Conservation (phyloP, 2,113 vertebrate genomes). For the Gobio gobio region DNA sequence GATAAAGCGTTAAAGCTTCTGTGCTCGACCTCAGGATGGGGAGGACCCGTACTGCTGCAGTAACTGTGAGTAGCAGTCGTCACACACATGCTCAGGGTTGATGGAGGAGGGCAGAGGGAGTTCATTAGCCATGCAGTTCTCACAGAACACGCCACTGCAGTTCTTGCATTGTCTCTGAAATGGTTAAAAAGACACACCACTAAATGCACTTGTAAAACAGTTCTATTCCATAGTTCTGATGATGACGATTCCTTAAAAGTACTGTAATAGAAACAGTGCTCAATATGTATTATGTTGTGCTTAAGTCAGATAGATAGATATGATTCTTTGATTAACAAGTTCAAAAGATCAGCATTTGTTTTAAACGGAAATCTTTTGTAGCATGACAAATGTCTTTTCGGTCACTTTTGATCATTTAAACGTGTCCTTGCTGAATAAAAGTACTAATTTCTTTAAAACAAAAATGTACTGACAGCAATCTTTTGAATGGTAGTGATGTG, state of each 20-base stretch:
- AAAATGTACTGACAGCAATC: neutral
- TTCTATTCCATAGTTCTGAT: neutral
- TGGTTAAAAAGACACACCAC: neutral
- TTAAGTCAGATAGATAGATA: neutral
- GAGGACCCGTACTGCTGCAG: conserved; percentile 85
- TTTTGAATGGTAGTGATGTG: neutral
- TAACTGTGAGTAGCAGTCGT: conserved; percentile 78
- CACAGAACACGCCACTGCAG: conserved; percentile 84
- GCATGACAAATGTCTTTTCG: neutral
- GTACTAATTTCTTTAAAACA: too few relatives aligned
- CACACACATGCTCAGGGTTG: conserved; percentile 84
- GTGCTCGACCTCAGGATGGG: conserved; percentile 74
- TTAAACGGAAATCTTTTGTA: neutral
- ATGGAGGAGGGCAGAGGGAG: conserved; percentile 92
- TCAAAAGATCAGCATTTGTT: neutral
- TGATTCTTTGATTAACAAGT: neutral
- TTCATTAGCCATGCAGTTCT: conserved; percentile 80
- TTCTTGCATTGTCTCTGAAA: conserved; percentile 86
- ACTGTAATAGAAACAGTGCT: neutral
- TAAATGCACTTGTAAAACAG: neutral
- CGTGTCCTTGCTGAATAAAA: too few relatives aligned
- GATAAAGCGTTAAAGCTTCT: neutral
- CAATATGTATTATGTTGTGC: neutral
- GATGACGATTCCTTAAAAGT: neutral
- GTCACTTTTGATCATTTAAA: too few relatives aligned